Conservation (phyloP, 1,140 invertebrate genomes). For the Drosophila arawakana region DNA sequence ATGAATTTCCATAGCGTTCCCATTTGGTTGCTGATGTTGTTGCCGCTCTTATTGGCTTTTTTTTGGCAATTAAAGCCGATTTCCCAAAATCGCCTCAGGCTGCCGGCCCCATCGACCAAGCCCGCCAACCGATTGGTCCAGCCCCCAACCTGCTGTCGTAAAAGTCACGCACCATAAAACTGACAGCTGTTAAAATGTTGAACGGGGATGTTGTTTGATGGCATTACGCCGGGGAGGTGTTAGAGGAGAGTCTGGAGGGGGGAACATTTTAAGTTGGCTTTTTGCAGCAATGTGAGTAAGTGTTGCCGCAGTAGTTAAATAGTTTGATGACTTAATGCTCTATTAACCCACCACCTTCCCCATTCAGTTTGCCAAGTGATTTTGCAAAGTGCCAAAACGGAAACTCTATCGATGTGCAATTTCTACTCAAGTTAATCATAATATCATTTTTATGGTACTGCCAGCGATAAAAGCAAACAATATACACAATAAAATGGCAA, state of each 20-base stretch:
- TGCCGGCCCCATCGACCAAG: not conserved
- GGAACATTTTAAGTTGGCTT: not conserved
- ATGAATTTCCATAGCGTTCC: slow-evolving; percentile 28
- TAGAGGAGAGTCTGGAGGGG: not conserved
- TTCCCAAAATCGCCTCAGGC: slow-evolving; percentile 69
- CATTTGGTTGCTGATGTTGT: slow-evolving; percentile 66
- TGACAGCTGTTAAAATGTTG: slow-evolving; percentile 80
- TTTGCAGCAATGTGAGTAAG: slow-evolving; percentile 17
- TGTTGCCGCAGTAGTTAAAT: slow-evolving; percentile 36
- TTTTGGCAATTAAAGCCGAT: slow-evolving; percentile 80
- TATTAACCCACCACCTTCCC: slow-evolving; percentile 55
- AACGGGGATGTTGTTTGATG: slow-evolving; percentile 22
- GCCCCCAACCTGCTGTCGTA: slow-evolving; percentile 64
- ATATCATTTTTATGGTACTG: slow-evolving; percentile 27
- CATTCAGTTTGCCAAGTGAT: slow-evolving; percentile 22
- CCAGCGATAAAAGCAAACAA: slow-evolving; percentile 18
- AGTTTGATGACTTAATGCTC: slow-evolving; percentile 74
- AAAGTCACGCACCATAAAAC: slow-evolving; percentile 81
- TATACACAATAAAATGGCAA: not conserved
- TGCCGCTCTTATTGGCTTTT: slow-evolving; percentile 65
- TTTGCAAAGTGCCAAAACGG: not conserved
- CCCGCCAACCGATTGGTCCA: not conserved
- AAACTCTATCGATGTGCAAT: slow-evolving; percentile 24
- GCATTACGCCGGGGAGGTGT: not conserved
- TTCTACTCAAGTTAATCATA: slow-evolving; percentile 27